Conservation (phyloP, 2,113 vertebrate species). For the Lophotis ruficrista region DNA sequence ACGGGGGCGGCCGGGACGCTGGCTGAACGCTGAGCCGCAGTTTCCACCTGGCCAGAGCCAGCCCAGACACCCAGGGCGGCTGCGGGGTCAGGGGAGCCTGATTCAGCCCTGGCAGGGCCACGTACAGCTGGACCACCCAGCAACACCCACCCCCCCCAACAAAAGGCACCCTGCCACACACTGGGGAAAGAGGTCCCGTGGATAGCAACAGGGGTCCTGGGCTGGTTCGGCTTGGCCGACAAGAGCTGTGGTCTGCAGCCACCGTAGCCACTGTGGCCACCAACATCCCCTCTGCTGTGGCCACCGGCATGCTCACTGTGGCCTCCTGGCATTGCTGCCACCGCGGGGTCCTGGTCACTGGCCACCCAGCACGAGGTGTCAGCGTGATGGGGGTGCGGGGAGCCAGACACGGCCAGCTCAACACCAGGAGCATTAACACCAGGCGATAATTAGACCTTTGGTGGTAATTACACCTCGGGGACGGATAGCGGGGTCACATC, state of each 20-base stretch:
- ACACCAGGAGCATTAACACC: background rate
- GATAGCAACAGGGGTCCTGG: background rate
- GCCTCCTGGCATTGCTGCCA: background rate
- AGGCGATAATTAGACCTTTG: background rate
- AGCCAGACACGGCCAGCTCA: background rate
- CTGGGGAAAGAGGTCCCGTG: too few relatives aligned
- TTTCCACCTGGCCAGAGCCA: background rate
- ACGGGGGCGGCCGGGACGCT: background rate
- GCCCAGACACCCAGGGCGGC: background rate
- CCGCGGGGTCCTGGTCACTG: too few relatives aligned
- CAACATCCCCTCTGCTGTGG: background rate
- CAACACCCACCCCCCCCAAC: too few relatives aligned
- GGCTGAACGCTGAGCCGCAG: background rate
- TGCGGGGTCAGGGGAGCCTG: background rate
- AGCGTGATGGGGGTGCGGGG: background rate
- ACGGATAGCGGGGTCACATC: background rate
- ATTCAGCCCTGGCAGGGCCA: background rate
- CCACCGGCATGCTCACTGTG: background rate
- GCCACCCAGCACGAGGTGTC: background rate
- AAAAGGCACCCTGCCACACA: background rate
- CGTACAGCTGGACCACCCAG: background rate
- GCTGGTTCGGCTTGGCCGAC: fast-evolving
- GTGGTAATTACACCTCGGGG: too few relatives aligned
- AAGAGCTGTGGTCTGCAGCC: background rate
- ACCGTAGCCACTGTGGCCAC: background rate